These are phyloP conservation scores for Oreortyx pictus DNA, from an alignment of 2,797 vertebrate genomes.

Conservation along the genomic window DNA sequence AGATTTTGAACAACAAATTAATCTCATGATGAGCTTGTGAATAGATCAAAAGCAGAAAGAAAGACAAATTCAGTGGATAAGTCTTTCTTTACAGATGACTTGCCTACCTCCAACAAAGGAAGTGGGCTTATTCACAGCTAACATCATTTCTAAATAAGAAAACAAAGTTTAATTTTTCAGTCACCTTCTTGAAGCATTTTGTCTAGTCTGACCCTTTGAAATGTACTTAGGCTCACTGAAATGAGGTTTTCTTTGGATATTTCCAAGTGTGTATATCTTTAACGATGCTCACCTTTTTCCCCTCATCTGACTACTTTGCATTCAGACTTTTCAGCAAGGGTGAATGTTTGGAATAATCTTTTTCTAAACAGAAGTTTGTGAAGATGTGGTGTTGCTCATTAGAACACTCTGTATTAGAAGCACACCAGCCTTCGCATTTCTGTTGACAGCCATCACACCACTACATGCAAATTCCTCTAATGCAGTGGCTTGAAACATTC, in stretches of 20 bases:
- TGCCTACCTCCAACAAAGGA: constrained; percentile 36
- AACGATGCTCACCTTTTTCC: constrained; percentile 20
- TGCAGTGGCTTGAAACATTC: constrained; percentile 21
- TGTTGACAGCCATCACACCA: constrained; percentile 7
- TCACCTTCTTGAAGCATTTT: constrained; percentile 14
- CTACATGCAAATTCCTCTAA: constrained; percentile 59
- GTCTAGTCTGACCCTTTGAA: constrained; percentile 37
- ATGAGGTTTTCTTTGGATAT: not conserved
- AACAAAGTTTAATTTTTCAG: constrained; percentile 46
- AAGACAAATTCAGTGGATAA: constrained; percentile 46
- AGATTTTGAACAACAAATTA: constrained; percentile 65
- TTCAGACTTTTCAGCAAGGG: constrained; percentile 43
- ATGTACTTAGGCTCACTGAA: constrained; percentile 26
- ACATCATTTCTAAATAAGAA: constrained; percentile 44
- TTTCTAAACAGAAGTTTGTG: constrained; percentile 11
- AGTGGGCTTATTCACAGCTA: constrained; percentile 27
- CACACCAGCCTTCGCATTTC: not conserved
- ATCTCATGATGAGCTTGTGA: constrained; percentile 51
- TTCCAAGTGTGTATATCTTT: constrained; percentile 9
- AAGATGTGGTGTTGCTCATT: not conserved
- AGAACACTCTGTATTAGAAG: not conserved
- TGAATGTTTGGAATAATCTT: constrained; percentile 20
- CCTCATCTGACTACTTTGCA: constrained; percentile 40
- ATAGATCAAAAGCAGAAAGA: constrained; percentile 58
- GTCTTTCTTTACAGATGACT: constrained; percentile 38